Evolutionary conservation across 2,888 invertebrate genomes (phyloP).

Genomic region (Pomacea canaliculata): DNA sequence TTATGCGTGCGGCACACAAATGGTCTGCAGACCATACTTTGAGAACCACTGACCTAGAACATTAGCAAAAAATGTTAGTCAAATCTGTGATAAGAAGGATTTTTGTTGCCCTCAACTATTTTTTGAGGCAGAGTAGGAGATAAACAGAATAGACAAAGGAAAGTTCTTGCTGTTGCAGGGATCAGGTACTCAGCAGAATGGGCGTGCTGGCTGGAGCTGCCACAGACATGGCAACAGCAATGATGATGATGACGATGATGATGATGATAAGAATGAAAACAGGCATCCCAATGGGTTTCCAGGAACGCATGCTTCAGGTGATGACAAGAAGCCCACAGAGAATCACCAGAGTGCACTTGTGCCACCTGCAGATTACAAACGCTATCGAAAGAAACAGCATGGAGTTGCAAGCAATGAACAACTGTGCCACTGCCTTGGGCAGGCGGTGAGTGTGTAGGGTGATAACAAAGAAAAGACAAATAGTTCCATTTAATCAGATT

Average conservation of each 20-base stretch:
- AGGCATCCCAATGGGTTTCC: neutral
- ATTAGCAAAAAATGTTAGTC: no score
- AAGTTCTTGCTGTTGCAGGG: conserved; percentile 2
- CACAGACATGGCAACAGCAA: neutral
- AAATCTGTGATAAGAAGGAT: no score
- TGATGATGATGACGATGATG: neutral
- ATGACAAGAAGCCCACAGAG: neutral
- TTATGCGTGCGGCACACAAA: no score
- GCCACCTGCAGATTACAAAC: conserved; percentile 7
- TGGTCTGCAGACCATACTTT: no score
- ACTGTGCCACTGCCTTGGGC: conserved; percentile 32
- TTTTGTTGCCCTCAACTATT: neutral
- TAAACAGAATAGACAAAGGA: neutral
- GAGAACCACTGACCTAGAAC: no score
- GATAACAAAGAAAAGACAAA: neutral
- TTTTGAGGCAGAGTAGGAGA: neutral
- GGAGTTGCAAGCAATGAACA: conserved; percentile 23
- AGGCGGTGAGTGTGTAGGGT: conserved; percentile 24
- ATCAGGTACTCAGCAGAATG: neutral
- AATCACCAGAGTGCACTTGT: neutral
- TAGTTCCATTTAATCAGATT: neutral
- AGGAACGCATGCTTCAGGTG: neutral
- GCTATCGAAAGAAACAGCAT: conserved; percentile 26
- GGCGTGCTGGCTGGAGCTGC: neutral
- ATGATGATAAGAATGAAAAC: neutral